Conservation (phyloP, 2,888 invertebrate genomes). For the Spialia ferax region DNA sequence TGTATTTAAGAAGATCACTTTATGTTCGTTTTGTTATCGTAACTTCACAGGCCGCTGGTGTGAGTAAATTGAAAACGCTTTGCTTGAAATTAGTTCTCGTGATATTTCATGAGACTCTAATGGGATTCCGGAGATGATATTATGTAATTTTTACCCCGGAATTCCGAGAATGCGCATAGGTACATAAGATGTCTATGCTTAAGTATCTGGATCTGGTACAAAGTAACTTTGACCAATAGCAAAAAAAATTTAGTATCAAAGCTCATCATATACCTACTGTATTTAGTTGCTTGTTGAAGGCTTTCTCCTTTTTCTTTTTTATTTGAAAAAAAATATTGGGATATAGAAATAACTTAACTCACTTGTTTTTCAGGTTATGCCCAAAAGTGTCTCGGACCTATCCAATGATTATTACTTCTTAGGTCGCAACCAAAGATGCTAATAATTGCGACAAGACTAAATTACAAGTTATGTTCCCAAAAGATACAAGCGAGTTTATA, state of each 20-base stretch:
- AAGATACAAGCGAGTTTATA: not conserved
- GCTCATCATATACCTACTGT: too few relatives aligned
- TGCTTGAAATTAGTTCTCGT: conserved; percentile 38
- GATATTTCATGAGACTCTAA: conserved; percentile 30
- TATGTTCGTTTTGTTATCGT: conserved; percentile 65
- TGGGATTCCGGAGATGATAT: conserved; percentile 25
- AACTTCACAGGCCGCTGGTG: conserved; percentile 55
- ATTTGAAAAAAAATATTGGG: too few relatives aligned
- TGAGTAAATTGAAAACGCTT: conserved; percentile 48
- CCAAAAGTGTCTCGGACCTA: too few relatives aligned
- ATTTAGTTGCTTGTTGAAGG: too few relatives aligned
- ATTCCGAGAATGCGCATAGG: conserved; percentile 23
- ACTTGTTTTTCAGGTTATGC: too few relatives aligned
- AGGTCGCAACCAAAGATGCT: too few relatives aligned
- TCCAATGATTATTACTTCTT: too few relatives aligned
- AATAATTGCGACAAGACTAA: too few relatives aligned
- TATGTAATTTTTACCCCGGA: conserved; percentile 23
- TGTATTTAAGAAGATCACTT: conserved; percentile 66
- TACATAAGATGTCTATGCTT: conserved; percentile 17
- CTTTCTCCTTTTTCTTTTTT: too few relatives aligned
- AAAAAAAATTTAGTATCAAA: conserved; percentile 10
- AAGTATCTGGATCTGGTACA: conserved; percentile 22
- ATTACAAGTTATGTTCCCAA: not conserved
- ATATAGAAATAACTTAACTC: too few relatives aligned
- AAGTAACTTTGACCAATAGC: conserved; percentile 15